Conservation (phyloP, 2,797 vertebrate species). For the Chlorospingus semifuscus region DNA sequence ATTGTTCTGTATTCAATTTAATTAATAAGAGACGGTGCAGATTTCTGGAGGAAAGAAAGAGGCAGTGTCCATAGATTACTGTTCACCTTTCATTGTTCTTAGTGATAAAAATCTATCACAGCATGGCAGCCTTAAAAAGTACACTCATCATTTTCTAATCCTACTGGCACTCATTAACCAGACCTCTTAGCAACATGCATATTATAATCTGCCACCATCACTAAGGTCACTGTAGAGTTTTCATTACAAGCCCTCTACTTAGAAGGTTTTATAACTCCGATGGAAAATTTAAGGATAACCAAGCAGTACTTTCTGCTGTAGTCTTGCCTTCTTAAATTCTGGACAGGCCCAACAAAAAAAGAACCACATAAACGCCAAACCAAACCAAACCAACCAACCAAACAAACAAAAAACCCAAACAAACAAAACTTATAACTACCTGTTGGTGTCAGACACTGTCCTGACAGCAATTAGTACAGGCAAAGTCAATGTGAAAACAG, state of each 20-base stretch:
- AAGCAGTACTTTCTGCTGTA: not conserved
- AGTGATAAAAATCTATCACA: slow-evolving; percentile 57
- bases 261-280: not conserved
- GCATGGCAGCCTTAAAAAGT: slow-evolving; percentile 26
- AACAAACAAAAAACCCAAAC: not conserved
- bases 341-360: not conserved
- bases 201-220: slow-evolving; percentile 5
- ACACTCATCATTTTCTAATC: slow-evolving; percentile 42
- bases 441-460: not conserved
- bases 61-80: slow-evolving; percentile 18
- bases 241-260: not conserved
- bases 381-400: not conserved
- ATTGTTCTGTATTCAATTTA: slow-evolving; percentile 60
- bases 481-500: not conserved
- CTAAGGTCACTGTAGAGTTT: not conserved
- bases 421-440: not conserved
- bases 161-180: slow-evolving; percentile 48
- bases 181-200: not conserved
- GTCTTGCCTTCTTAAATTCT: not conserved
- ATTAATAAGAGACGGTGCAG: slow-evolving; percentile 62
- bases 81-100: slow-evolving; percentile 50
- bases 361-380: not conserved
- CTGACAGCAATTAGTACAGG: not conserved
- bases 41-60: slow-evolving; percentile 56
- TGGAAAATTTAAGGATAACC: not conserved